Conservation (phyloP, 2,888 invertebrate species). For the Pollenia griseotomentosa region DNA sequence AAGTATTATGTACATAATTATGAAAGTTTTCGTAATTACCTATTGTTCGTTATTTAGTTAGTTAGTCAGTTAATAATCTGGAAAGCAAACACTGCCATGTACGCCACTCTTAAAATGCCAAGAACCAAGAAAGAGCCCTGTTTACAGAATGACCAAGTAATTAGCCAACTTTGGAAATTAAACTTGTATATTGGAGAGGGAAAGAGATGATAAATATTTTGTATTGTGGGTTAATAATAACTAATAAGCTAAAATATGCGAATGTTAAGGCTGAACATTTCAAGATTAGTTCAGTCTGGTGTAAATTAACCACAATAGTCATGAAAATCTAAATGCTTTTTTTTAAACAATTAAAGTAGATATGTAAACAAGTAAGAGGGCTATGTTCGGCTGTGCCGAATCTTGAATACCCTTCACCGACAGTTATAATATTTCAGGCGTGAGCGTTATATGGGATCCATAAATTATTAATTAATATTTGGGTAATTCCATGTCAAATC, state of each 20-base stretch:
- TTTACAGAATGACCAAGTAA: slow-evolving; percentile 49
- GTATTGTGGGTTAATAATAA: slow-evolving; percentile 13
- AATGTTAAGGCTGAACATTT: slow-evolving; percentile 15
- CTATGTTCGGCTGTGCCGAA: no score
- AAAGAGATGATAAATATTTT: slow-evolving; percentile 22
- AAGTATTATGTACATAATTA: slow-evolving; percentile 45
- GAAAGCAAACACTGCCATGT: no score
- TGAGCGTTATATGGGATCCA: no score
- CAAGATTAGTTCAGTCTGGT: slow-evolving; percentile 15
- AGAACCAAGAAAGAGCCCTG: background rate
- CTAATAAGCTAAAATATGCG: slow-evolving; percentile 5
- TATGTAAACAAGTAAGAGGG: no score
- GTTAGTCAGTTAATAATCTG: background rate
- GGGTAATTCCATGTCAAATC: no score
- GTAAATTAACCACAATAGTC: slow-evolving; percentile 9
- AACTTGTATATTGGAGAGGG: background rate
- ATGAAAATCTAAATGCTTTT: background rate
- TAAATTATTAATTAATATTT: no score
- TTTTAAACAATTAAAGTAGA: background rate
- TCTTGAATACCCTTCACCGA: no score
- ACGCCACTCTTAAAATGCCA: background rate
- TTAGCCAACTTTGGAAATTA: slow-evolving; percentile 50
- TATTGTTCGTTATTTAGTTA: slow-evolving; percentile 37
- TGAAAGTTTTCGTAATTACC: slow-evolving; percentile 63
- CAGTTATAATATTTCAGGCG: no score